Evolutionary conservation across 2,888 invertebrate genomes (phyloP).

Genomic region (Ophraella communa): DNA sequence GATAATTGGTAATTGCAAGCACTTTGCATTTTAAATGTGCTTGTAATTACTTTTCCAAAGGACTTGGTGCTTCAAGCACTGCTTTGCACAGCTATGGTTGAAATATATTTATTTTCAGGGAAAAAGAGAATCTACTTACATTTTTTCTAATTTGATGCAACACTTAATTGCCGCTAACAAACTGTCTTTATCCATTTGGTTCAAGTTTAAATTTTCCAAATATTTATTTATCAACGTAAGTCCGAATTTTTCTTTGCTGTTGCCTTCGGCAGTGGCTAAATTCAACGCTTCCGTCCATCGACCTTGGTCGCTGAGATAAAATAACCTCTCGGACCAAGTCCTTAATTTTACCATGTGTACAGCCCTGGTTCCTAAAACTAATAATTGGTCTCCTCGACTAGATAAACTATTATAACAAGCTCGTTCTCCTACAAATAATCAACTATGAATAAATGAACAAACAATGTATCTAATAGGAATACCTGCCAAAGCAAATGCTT

Average conservation of each 20-base stretch:
- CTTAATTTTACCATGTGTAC: slow-evolving; percentile 67
- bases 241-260: slow-evolving; percentile 56
- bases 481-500: slow-evolving; percentile 76
- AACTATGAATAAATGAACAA: background rate
- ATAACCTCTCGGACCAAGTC: slow-evolving; percentile 72
- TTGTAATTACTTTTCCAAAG: no score
- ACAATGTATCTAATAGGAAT: background rate
- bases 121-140: no score
- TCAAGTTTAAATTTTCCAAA: slow-evolving; percentile 59
- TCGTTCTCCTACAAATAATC: slow-evolving; percentile 59
- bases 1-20: no score
- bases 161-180: slow-evolving; percentile 60
- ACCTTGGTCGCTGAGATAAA: slow-evolving; percentile 67
- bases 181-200: slow-evolving; percentile 58
- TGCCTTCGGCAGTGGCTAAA: slow-evolving; percentile 63
- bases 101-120: no score
- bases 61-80: no score
- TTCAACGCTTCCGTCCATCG: slow-evolving; percentile 66
- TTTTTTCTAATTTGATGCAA: slow-evolving; percentile 61
- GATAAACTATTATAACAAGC: slow-evolving; percentile 79
- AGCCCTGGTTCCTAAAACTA: slow-evolving; percentile 71
- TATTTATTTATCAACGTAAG: slow-evolving; percentile 54
- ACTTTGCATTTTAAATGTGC: no score
- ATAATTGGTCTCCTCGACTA: slow-evolving; percentile 71
- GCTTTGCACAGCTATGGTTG: no score